phyloP scores from a whole-genome alignment of 35 echinoderm and acorn worm genomes.

The Anneissia japonica region DNA sequence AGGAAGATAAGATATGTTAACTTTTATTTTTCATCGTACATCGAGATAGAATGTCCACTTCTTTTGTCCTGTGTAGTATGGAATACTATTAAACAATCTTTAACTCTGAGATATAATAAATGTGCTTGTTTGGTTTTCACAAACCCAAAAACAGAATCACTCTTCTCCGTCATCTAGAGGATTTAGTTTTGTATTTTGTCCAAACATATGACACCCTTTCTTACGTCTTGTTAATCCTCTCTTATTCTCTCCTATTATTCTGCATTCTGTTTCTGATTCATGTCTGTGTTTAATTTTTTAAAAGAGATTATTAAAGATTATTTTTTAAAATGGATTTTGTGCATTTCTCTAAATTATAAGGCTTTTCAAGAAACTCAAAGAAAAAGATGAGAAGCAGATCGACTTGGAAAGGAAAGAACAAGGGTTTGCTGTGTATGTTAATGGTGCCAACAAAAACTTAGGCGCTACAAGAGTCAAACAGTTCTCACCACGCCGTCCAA shows the following conservation, averaged over 20 bases:
- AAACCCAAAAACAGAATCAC: too few species aligned
- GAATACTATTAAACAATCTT: too few species aligned
- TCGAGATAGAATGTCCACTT: too few species aligned
- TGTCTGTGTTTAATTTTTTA: not conserved
- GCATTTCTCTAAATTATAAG: constrained; percentile 16
- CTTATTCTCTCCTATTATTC: not conserved
- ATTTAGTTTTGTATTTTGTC: too few species aligned
- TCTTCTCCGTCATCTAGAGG: too few species aligned
- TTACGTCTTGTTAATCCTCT: not conserved
- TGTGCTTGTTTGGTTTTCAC: too few species aligned
- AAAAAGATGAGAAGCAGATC: constrained; percentile 90
- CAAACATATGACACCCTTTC: not conserved
- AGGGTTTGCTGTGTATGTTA: constrained; percentile 87
- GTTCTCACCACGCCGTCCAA: constrained; percentile 64
- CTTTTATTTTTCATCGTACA: too few species aligned
- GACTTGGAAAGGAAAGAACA: constrained; percentile 82
- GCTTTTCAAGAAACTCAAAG: constrained; percentile 74
- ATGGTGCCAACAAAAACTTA: constrained; percentile 66
- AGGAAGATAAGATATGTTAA: too few species aligned
- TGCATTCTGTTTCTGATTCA: not conserved
- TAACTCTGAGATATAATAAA: too few species aligned
- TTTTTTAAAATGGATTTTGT: not conserved
- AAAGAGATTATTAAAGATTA: not conserved
- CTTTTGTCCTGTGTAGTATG: too few species aligned
- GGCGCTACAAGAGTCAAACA: constrained; percentile 9